Base-by-base conservation (phyloP, 2,888 invertebrate genomes). In the Ichneumon xanthorius region DNA sequence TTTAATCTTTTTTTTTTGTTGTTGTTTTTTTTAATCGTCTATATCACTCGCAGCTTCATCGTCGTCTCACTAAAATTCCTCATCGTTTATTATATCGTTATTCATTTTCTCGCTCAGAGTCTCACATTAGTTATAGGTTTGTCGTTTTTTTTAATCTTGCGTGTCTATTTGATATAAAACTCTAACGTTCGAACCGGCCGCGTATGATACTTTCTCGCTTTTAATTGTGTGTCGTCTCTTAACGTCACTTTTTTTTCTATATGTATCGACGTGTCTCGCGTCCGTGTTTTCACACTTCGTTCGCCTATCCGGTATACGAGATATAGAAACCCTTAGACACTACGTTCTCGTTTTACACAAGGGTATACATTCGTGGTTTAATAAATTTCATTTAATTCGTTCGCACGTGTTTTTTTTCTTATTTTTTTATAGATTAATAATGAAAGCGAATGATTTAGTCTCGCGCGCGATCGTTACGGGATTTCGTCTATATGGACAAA, bases 111-210 rank as follows among this genome's bases (percentile, higher is more conserved):
- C 72, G 55, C 58, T 68, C 58, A 61, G 50, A 67, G 55, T 65
- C 63, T 72, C 77, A 63, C 79, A 37, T 73, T 73, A 63, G 37
- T 70, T 63, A 68, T 70, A 30, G 16, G 0, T 55, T 80, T 48
- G 55, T 70, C 55, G 48, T 37, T 73, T 61, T 40, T 45, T 58
- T 58, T n/a, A 3, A 63, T 77, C 75, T 76, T 45, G 65, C 19
- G 50, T 83, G 45, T 68, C 75, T 84, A 75, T 82, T 82, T 76
- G 53, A 87, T 86, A 86, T 80, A 88, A 88, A 88, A 88, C 67
- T 87, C 84, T 84, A 86, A 80, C 73, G 80, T 80, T 82, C 61
- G 65, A 85, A 80, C 65, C 68, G 33, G 72, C 65, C 58, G 63
- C 81, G 48, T 53, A 72, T 71, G 71, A 45, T 84, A 84, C 76